Conservation (phyloP, 1,140 invertebrate species). For the Apis florea region DNA sequence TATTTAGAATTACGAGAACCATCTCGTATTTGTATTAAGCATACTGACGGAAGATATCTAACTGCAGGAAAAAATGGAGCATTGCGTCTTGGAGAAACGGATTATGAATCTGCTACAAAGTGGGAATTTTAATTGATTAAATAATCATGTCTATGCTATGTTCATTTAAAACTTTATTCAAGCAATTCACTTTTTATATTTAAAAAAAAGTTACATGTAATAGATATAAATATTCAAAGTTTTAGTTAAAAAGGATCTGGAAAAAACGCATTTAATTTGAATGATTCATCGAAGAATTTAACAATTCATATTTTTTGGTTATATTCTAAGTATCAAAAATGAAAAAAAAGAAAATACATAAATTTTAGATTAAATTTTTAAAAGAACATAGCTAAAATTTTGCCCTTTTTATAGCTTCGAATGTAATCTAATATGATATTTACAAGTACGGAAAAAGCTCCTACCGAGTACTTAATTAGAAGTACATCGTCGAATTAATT, state of each 20-base stretch:
- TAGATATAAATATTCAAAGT: slow-evolving; percentile 1
- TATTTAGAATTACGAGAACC: slow-evolving; percentile 95
- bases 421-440: slow-evolving; percentile 47
- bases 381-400: slow-evolving; percentile 29
- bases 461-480: slow-evolving; percentile 48
- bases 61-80: slow-evolving; percentile 96
- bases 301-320: background rate
- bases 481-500: slow-evolving; percentile 30
- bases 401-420: slow-evolving; percentile 48
- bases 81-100: slow-evolving; percentile 90
- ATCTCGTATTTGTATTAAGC: slow-evolving; percentile 94
- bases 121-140: slow-evolving; percentile 93
- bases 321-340: background rate
- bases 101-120: slow-evolving; percentile 89
- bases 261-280: background rate
- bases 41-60: slow-evolving; percentile 89
- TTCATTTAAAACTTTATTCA: slow-evolving; percentile 18
- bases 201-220: slow-evolving; percentile 2
- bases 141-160: slow-evolving; percentile 14
- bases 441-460: slow-evolving; percentile 42
- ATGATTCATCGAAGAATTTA: background rate
- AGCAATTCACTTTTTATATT: background rate
- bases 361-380: background rate
- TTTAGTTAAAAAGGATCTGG: background rate
- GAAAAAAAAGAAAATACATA: background rate